Percentiles rank a stretch among this genome's conserved stretches.
Conservation (phyloP, 2,888 invertebrate species). For the Drosophila sordidapex region DNA sequence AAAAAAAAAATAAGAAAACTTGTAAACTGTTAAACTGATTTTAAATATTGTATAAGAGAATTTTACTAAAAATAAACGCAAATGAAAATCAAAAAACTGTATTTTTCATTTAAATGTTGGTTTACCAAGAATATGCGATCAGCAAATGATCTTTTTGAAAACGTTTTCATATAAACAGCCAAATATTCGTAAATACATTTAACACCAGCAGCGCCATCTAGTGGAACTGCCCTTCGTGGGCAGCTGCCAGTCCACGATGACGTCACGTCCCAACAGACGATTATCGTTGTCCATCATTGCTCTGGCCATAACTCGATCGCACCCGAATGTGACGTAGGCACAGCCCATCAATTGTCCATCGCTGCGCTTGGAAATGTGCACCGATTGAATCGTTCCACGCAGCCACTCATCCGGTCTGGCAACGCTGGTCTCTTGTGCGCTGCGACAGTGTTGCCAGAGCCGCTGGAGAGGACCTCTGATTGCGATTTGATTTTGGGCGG, state of each 20-base stretch:
- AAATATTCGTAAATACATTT: background rate
- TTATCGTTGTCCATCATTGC: conserved; percentile 35
- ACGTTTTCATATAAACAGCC: background rate
- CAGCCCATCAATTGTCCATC: conserved; percentile 54
- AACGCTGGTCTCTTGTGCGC: background rate
- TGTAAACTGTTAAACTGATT: conserved; percentile 81
- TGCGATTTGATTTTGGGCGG: background rate
- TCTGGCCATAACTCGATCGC: conserved; percentile 25
- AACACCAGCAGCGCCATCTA: conserved; percentile 59
- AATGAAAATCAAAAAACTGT: conserved; percentile 46
- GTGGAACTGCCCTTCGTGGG: conserved; percentile 18
- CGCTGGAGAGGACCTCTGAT: conserved; percentile 15
- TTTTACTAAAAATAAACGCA: conserved; percentile 78
- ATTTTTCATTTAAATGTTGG: background rate
- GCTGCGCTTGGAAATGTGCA: conserved; percentile 43
- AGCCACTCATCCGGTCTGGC: conserved; percentile 20
- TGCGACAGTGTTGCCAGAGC: conserved; percentile 50
- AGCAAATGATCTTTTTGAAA: background rate
- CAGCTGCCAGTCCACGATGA: conserved; percentile 47
- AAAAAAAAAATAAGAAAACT: conserved; percentile 36
- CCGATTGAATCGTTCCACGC: conserved; percentile 47
- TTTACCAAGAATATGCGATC: background rate
- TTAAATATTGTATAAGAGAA: conserved; percentile 75
- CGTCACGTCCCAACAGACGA: conserved; percentile 37
- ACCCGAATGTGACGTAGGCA: conserved; percentile 55